Evolutionary conservation across 2,113 vertebrate genomes (phyloP).

Genomic region (Hylia prasina): DNA sequence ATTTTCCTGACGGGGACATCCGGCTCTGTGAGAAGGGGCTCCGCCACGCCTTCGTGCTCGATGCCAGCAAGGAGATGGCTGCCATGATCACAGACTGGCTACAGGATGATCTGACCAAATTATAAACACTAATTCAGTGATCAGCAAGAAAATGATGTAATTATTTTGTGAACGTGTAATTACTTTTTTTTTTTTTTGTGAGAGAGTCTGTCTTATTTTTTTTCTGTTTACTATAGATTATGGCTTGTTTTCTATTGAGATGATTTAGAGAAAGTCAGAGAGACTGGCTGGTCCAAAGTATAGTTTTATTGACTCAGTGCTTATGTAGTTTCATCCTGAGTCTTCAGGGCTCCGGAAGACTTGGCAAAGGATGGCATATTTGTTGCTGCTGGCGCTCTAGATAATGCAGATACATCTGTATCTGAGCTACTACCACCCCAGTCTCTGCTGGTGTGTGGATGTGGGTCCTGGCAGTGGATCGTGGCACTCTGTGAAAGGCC

Average conservation of each 20-base stretch:
- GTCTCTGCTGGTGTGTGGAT: background rate
- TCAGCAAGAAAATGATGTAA: background rate
- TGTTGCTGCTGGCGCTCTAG: background rate
- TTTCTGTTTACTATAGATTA: background rate
- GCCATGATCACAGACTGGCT: constrained; percentile 83
- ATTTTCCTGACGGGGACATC: constrained; percentile 87
- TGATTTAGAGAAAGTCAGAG: background rate
- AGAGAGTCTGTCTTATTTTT: background rate
- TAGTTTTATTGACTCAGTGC: constrained; percentile 10
- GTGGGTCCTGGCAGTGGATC: background rate
- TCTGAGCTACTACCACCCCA: background rate
- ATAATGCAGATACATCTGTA: background rate
- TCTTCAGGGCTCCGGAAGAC: background rate
- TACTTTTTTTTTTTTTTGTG: background rate
- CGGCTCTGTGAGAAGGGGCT: constrained; percentile 84
- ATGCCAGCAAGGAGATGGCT: constrained; percentile 80
- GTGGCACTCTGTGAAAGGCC: background rate
- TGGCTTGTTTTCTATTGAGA: constrained; percentile 32
- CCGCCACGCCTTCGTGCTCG: constrained; percentile 85
- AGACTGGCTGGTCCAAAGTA: constrained; percentile 43
- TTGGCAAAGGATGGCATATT: background rate
- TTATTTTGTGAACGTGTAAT: constrained; percentile 14
- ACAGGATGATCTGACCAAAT: constrained; percentile 64
- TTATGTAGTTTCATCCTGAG: background rate
- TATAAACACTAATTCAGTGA: constrained; percentile 26